These are phyloP conservation scores for Micromys minutus DNA, from an alignment of 2,113 vertebrate genomes.

Conservation along the genomic window DNA sequence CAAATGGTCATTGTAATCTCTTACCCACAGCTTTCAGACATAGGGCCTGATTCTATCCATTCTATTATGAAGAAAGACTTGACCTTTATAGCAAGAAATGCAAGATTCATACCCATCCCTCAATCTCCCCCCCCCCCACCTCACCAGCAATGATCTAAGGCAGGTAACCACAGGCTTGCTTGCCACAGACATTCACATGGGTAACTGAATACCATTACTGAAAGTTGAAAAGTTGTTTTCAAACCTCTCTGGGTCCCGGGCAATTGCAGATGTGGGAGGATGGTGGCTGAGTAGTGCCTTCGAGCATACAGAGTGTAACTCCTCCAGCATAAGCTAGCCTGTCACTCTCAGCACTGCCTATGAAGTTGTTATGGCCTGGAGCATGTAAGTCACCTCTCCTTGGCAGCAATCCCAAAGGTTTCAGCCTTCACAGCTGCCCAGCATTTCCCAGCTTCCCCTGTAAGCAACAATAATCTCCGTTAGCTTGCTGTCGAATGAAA, in stretches of 20 bases:
- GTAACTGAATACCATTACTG: neutral
- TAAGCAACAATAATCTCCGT: conserved; percentile 68
- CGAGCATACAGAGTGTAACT: conserved; percentile 54
- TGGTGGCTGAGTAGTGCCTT: conserved; percentile 37
- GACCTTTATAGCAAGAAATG: conserved; percentile 54
- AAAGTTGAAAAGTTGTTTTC: neutral
- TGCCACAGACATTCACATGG: fast-evolving
- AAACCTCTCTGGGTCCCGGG: neutral
- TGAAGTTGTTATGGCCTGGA: conserved; percentile 67
- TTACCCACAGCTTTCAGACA: neutral
- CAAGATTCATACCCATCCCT: no score
- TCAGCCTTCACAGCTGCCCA: conserved; percentile 58
- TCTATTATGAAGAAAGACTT: neutral
- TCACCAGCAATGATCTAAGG: neutral
- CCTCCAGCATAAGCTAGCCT: conserved; percentile 1
- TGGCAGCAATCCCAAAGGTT: conserved; percentile 72
- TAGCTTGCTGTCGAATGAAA: conserved; percentile 58
- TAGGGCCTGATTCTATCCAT: conserved; percentile 5
- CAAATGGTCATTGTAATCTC: neutral
- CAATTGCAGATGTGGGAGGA: neutral
- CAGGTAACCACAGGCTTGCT: neutral
- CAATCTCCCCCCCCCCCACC: no score
- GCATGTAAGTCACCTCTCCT: conserved; percentile 53
- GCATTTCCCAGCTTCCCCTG: conserved; percentile 54
- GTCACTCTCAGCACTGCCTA: conserved; percentile 61